Evolutionary conservation across 2,888 invertebrate genomes (phyloP).

Genomic region (Sussaba pulchella): DNA sequence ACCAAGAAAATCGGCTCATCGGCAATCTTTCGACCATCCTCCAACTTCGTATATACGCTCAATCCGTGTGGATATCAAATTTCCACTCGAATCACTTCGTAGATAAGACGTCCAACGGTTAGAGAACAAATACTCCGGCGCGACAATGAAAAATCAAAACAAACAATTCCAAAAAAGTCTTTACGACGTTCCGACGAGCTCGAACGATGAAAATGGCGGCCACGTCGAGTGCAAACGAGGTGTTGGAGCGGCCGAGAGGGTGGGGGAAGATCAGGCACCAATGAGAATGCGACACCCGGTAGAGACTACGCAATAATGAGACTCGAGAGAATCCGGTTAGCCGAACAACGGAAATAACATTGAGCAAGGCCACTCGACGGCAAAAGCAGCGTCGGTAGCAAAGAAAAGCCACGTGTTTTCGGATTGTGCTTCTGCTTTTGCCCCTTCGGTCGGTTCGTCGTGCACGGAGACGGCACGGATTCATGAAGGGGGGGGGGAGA

Average conservation of each 20-base stretch:
- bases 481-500: slow-evolving; percentile 33
- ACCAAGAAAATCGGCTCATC: too few species aligned
- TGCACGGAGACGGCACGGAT: slow-evolving; percentile 49
- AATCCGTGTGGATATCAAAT: background rate
- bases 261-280: slow-evolving; percentile 38
- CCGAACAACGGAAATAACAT: slow-evolving; percentile 41
- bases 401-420: slow-evolving; percentile 34
- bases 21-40: too few species aligned
- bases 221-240: background rate
- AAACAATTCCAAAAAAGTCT: background rate
- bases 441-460: background rate
- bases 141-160: background rate
- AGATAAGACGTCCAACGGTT: background rate
- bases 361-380: slow-evolving; percentile 41
- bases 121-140: background rate
- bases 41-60: too few species aligned
- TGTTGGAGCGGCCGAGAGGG: background rate
- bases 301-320: slow-evolving; percentile 44
- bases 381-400: slow-evolving; percentile 7
- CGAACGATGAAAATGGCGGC: slow-evolving; percentile 21
- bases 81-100: too few species aligned
- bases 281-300: slow-evolving; percentile 31
- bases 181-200: background rate
- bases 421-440: slow-evolving; percentile 38
- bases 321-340: slow-evolving; percentile 58